phyloP scores from a whole-genome alignment of 2,113 vertebrate genomes.

The Neoarius graeffei region DNA sequence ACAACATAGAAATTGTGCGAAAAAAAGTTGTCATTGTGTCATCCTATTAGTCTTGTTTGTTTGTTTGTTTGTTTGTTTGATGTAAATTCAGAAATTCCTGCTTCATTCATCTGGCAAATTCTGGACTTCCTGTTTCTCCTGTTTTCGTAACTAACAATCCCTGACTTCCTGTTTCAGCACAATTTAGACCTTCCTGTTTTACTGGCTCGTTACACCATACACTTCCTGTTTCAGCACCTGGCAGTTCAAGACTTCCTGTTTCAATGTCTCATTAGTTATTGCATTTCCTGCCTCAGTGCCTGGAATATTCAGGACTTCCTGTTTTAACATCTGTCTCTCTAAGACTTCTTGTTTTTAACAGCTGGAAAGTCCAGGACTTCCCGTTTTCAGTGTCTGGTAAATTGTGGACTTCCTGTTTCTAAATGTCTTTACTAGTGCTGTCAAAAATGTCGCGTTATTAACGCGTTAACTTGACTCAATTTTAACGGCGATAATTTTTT shows the following conservation, averaged over 20 bases:
- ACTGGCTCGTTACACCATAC: neutral
- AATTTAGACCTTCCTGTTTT: neutral
- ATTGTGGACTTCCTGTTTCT: too few species aligned
- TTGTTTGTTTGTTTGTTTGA: neutral
- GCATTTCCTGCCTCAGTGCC: neutral
- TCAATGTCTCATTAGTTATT: neutral
- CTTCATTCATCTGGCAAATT: neutral
- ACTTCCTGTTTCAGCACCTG: neutral
- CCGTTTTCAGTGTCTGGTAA: neutral
- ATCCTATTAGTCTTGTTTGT: neutral
- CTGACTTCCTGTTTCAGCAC: neutral
- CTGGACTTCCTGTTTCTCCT: too few species aligned
- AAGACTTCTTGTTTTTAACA: neutral
- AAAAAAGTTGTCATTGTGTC: neutral
- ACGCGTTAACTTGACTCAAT: too few species aligned
- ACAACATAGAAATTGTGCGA: neutral
- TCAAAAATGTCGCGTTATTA: too few species aligned
- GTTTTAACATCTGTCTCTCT: neutral
- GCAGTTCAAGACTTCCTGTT: neutral
- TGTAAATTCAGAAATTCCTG: neutral
- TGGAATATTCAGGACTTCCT: neutral
- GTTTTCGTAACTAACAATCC: neutral
- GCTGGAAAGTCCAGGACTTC: too few species aligned
- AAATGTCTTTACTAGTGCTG: too few species aligned
- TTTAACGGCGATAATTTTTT: too few species aligned